Percentiles rank a stretch among this genome's conserved stretches.
Evolutionary conservation across 2,888 invertebrate genomes (phyloP).

Genomic region (Venusia cambrica): DNA sequence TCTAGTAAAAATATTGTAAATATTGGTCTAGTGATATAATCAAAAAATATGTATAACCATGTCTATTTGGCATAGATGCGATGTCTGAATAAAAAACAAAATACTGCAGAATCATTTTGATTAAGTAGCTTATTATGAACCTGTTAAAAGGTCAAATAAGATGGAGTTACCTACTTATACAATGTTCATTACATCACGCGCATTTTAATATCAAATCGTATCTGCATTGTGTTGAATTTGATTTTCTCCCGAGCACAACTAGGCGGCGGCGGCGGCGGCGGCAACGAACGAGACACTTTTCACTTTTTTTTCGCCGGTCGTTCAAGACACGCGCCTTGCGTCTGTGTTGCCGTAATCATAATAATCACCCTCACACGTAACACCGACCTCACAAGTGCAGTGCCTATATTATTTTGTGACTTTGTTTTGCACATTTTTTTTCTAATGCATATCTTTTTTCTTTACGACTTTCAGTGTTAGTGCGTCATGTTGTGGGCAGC

Average conservation of each 20-base stretch:
- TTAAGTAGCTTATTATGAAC: too few species aligned
- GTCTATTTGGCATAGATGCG: conserved; percentile 2
- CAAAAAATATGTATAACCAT: too few species aligned
- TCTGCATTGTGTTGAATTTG: conserved; percentile 52
- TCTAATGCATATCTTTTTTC: conserved; percentile 66
- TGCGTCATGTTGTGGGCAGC: conserved; percentile 72
- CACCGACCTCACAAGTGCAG: conserved; percentile 46
- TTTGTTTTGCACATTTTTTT: conserved; percentile 50
- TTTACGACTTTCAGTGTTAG: conserved; percentile 75
- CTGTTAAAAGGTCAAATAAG: conserved; percentile 21
- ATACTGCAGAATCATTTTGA: conserved; percentile 1
- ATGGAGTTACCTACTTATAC: conserved; percentile 19
- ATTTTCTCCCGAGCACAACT: conserved; percentile 68
- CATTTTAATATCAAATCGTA: conserved; percentile 43
- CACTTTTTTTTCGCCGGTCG: conserved; percentile 75
- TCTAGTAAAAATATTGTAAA: too few species aligned
- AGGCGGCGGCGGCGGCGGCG: too few species aligned
- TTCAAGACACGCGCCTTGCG: conserved; percentile 62
- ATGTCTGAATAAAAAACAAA: conserved; percentile 2
- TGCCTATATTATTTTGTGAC: conserved; percentile 34
- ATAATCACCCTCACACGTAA: conserved; percentile 42
- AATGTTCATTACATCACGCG: conserved; percentile 32
- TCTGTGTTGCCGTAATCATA: conserved; percentile 52
- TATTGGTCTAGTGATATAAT: too few species aligned
- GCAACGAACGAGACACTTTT: conserved; percentile 61